Conservation (phyloP, 2,113 vertebrate genomes). For the Gallinago undulata region DNA sequence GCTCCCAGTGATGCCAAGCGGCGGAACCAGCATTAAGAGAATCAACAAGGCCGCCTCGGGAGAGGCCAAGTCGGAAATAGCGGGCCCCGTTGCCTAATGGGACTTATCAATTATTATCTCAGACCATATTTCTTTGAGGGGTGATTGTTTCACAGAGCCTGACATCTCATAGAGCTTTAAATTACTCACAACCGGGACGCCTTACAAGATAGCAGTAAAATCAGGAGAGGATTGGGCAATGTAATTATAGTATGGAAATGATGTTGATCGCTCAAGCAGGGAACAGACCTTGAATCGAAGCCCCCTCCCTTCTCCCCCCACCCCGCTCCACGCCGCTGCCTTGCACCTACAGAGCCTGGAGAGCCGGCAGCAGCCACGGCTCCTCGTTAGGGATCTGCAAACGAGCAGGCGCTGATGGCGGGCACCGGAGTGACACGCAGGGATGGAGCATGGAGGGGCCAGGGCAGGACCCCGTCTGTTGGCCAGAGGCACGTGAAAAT, state of each 20-base stretch:
- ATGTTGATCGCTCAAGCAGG: constrained; percentile 86
- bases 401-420: fast-evolving
- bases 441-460: fast-evolving
- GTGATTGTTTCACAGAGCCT: constrained; percentile 87
- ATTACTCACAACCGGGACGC: constrained; percentile 84
- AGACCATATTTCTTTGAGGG: constrained; percentile 84
- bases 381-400: neutral
- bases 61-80: constrained; percentile 71
- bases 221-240: constrained; percentile 88
- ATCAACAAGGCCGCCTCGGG: constrained; percentile 61
- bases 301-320: constrained; percentile 5
- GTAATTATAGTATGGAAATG: constrained; percentile 98
- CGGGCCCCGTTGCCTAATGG: constrained; percentile 78
- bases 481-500: neutral
- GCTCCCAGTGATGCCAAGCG: neutral
- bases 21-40: constrained; percentile 42
- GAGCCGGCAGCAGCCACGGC: neutral
- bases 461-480: fast-evolving
- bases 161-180: constrained; percentile 88
- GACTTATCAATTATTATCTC: constrained; percentile 88
- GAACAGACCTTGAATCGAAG: constrained; percentile 83
- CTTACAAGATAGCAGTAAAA: constrained; percentile 86
- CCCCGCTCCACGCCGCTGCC: neutral
- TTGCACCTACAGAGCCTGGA: neutral
- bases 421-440: fast-evolving